A percentile compares a stretch with the other conserved stretches of the same genome.
These are phyloP conservation scores for Jaculus jaculus DNA, from an alignment of 2,113 vertebrate genomes.

Conservation along the genomic window DNA sequence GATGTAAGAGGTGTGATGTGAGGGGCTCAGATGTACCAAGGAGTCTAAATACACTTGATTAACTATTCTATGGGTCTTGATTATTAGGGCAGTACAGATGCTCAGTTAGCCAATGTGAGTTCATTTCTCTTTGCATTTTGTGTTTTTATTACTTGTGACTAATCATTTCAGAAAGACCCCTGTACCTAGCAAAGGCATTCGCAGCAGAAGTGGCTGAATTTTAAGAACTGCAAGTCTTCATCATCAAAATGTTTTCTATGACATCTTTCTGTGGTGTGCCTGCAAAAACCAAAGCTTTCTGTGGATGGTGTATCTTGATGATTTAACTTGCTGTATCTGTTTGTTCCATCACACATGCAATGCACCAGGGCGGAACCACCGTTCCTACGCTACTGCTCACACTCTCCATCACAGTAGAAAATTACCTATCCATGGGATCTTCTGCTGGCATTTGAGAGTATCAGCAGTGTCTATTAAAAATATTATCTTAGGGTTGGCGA, in stretches of 20 bases:
- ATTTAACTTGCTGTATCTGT: conserved; percentile 19
- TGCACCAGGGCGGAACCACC: background rate
- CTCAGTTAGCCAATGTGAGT: background rate
- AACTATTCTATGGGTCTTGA: background rate
- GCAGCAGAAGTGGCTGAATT: background rate
- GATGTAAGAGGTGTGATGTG: background rate
- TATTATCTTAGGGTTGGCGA: no score
- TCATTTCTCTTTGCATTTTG: background rate
- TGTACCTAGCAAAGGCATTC: background rate
- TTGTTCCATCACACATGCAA: background rate
- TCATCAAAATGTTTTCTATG: conserved; percentile 24
- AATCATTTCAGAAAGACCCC: background rate
- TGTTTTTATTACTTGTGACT: background rate
- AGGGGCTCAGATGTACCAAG: background rate
- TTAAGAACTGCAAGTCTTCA: background rate
- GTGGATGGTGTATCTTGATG: background rate
- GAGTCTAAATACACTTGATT: background rate
- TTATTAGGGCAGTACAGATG: background rate
- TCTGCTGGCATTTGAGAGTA: background rate
- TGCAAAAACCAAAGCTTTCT: background rate
- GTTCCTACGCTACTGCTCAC: background rate
- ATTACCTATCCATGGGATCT: background rate
- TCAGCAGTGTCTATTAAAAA: background rate
- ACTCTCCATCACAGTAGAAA: background rate
- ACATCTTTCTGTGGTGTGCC: background rate